Evolutionary conservation across 2,888 invertebrate species (phyloP).

Genomic region (Colletes collaris): DNA sequence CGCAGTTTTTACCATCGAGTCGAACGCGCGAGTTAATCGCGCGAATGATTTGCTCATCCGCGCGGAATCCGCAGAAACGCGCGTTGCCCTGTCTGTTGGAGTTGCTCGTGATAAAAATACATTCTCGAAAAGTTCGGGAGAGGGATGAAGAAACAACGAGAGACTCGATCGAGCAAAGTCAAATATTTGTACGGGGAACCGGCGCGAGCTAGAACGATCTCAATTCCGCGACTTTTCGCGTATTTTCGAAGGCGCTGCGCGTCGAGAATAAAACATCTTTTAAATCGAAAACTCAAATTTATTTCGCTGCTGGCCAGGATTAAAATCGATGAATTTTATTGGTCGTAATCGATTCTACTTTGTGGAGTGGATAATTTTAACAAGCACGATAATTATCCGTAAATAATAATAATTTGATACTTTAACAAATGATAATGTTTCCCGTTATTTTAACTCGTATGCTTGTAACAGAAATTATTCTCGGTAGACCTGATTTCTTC

Average conservation of each 20-base stretch:
- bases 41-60: neutral
- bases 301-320: too few species aligned
- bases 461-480: too few species aligned
- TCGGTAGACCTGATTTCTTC: too few species aligned
- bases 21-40: neutral
- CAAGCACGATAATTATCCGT: too few species aligned
- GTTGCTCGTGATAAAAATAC: conserved; percentile 43
- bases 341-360: too few species aligned
- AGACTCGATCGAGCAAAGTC: conserved; percentile 37
- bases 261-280: neutral
- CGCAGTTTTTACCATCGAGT: conserved; percentile 7
- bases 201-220: conserved; percentile 28
- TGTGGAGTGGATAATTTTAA: too few species aligned
- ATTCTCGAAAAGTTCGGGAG: conserved; percentile 27
- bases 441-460: too few species aligned
- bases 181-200: conserved; percentile 60
- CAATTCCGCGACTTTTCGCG: conserved; percentile 20
- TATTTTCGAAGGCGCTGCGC: neutral
- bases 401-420: too few species aligned
- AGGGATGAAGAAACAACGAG: neutral
- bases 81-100: neutral
- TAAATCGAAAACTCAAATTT: too few species aligned
- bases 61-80: neutral
- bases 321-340: too few species aligned
- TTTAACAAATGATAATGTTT: too few species aligned